phyloP scores from a whole-genome alignment of 2,113 vertebrate genomes.

The Hylia prasina region DNA sequence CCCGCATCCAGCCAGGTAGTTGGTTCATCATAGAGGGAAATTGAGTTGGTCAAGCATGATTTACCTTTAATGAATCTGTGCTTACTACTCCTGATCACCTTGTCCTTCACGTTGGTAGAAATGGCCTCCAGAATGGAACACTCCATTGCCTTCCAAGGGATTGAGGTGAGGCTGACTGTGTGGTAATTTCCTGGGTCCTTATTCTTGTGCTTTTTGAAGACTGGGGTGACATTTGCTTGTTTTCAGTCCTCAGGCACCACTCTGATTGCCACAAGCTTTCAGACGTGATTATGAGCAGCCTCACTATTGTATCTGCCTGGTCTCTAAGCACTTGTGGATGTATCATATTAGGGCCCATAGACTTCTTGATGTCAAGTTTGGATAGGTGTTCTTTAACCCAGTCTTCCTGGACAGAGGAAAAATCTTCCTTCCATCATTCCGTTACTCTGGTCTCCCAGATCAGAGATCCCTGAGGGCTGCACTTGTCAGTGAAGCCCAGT shows the following conservation, averaged over 20 bases:
- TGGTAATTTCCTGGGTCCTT: neutral
- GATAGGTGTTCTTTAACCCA: neutral
- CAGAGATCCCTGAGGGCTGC: neutral
- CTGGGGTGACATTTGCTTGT: neutral
- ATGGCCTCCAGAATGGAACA: fast-evolving
- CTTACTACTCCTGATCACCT: neutral
- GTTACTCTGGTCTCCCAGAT: neutral
- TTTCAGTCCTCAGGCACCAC: neutral
- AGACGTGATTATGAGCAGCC: neutral
- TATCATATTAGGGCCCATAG: neutral
- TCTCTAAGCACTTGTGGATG: neutral
- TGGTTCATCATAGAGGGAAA: neutral
- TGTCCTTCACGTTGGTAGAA: neutral
- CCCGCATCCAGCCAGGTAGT: neutral
- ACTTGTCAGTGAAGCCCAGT: neutral
- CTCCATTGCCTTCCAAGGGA: neutral
- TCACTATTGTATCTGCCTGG: neutral
- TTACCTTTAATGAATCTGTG: neutral
- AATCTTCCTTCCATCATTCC: neutral
- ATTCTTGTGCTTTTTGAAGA: neutral
- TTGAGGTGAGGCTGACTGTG: neutral
- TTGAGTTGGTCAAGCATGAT: neutral
- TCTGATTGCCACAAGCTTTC: neutral
- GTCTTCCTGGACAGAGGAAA: neutral
- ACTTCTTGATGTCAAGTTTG: neutral